phyloP scores from a whole-genome alignment of 2,797 vertebrate species.

The Lithobates sylvaticus region DNA sequence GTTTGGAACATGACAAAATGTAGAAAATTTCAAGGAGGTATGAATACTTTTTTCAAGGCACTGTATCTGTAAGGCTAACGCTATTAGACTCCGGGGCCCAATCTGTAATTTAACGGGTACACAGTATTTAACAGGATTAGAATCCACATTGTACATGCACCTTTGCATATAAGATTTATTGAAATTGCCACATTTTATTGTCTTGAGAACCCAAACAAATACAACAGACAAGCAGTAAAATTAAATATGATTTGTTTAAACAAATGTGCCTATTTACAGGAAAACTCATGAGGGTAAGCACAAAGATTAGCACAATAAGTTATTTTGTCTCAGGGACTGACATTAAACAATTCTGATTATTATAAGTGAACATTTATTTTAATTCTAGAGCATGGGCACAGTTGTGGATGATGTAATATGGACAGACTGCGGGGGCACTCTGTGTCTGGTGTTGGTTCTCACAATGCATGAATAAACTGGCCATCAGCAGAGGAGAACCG shows the following conservation, averaged over 20 bases:
- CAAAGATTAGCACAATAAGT: neutral
- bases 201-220: neutral
- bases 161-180: constrained; percentile 18
- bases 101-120: neutral
- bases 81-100: neutral
- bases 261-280: constrained; percentile 5
- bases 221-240: neutral
- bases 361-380: neutral
- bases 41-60: too few relatives aligned
- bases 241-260: neutral
- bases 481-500: too few relatives aligned
- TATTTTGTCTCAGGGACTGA: neutral
- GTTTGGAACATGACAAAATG: too few relatives aligned
- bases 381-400: neutral
- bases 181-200: constrained; percentile 14
- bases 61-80: constrained; percentile 28
- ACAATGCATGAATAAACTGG: too few relatives aligned
- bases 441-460: neutral
- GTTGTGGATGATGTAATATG: neutral
- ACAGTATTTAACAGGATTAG: constrained; percentile 16
- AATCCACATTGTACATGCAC: neutral
- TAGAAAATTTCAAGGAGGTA: too few relatives aligned
- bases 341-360: neutral
- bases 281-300: neutral
- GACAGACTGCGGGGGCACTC: neutral